phyloP scores from a whole-genome alignment of 2,113 vertebrate species.

The Peromyscus polionotus region DNA sequence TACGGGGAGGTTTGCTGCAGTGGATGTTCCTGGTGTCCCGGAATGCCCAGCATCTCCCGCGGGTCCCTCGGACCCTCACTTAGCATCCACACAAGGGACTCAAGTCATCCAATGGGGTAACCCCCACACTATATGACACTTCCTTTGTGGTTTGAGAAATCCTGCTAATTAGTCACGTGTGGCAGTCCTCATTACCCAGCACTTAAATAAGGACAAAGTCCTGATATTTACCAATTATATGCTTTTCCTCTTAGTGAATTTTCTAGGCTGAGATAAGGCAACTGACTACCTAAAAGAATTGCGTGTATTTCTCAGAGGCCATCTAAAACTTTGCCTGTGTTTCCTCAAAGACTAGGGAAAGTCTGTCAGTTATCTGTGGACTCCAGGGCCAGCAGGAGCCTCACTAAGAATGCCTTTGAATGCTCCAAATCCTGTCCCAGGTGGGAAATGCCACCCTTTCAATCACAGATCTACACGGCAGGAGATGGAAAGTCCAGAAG shows the following conservation, averaged over 20 bases:
- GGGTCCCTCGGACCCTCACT: neutral
- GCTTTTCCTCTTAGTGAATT: neutral
- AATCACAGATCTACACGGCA: neutral
- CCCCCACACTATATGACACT: neutral
- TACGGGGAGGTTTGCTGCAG: neutral
- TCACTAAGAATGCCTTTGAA: too few relatives aligned
- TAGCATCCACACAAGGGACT: neutral
- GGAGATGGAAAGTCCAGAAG: neutral
- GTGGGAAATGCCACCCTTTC: neutral
- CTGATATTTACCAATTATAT: neutral
- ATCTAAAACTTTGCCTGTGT: neutral
- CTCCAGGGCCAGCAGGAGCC: neutral
- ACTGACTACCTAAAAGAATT: neutral
- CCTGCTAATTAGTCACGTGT: neutral
- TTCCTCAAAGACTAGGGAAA: neutral
- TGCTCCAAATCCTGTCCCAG: neutral
- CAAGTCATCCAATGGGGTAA: neutral
- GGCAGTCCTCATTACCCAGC: neutral
- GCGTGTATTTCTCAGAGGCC: neutral
- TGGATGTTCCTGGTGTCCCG: rapidly evolving
- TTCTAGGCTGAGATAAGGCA: neutral
- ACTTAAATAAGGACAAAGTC: neutral
- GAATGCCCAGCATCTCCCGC: neutral
- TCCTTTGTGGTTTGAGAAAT: neutral
- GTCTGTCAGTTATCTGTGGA: neutral